Base-by-base conservation (phyloP, 2,113 vertebrate species). In the Muntiacus reevesi region DNA sequence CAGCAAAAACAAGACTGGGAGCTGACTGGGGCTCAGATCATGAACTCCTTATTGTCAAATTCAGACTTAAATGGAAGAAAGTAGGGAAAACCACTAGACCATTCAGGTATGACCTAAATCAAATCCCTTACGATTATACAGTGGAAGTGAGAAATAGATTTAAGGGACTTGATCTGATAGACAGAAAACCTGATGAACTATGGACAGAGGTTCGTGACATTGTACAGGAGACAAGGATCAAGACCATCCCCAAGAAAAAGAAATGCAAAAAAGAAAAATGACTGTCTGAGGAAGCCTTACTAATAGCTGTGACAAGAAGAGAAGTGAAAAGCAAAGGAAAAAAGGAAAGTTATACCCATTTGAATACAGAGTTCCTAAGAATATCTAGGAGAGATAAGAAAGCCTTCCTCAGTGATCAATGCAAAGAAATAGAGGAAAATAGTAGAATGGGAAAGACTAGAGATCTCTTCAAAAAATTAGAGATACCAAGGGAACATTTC, bases 1-100 rank as follows among this genome's bases (percentile, higher is more conserved):
- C 8, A n/a, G 33, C 33, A n/a, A 67, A 64, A 67, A 67, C 2
- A 67, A 67, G 16, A 67, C 64, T 0, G 0, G 33, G 8, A 5
- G 8, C 33, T 67, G 64, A 36, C 33, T 67, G 2, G 0, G 33
- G 33, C 64, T 67, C 33, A 67, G 16, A 67, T 67, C 17, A 67
- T 19, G 16, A 67, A 19, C 16, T 67, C 16, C 64, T n/a, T 67
- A 19, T 19, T 67, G 64, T 33, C 33, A 67, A 67, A 67, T 67
- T 67, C 33, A 67, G 64, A 36, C 33, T 67, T 2, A 67, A 67
- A n/a, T n/a, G 9, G 33, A 67, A 67, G 64, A n/a, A 67, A 67
- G 64, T 19, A 8, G 33, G 9, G 16, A 67, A 67, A 67, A 67
- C 64, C 33, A 67, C 33, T n/a, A 67, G 33, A n/a, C 64, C 16